A percentile compares a stretch with the other conserved stretches of the same genome.
phyloP scores from a whole-genome alignment of 2,888 invertebrate genomes.

The Barypeithes pellucidus region DNA sequence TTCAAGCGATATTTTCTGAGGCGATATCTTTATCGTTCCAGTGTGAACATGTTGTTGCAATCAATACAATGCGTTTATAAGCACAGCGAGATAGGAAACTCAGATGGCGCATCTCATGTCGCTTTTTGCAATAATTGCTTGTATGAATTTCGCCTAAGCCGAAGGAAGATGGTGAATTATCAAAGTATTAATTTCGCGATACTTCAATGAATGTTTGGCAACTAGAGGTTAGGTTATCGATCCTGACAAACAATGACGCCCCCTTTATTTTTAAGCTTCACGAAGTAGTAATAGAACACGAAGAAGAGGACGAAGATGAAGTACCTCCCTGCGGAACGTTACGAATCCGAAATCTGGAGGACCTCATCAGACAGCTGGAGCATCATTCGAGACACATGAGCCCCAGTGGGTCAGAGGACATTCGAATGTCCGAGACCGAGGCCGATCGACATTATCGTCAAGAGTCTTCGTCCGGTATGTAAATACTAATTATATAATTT shows the following conservation, averaged over 20 bases:
- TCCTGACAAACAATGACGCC: too few relatives aligned
- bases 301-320: slow-evolving; percentile 82
- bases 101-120: too few relatives aligned
- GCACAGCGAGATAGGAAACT: too few relatives aligned
- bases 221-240: too few relatives aligned
- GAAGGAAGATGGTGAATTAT: not conserved
- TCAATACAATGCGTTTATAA: too few relatives aligned
- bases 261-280: too few relatives aligned
- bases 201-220: not conserved
- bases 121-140: too few relatives aligned
- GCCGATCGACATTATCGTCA: slow-evolving; percentile 83
- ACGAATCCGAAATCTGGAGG: slow-evolving; percentile 92
- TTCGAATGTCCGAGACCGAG: slow-evolving; percentile 91
- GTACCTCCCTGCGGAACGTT: slow-evolving; percentile 87
- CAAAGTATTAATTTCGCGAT: not conserved
- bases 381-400: slow-evolving; percentile 93
- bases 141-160: too few relatives aligned
- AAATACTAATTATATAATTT: not conserved
- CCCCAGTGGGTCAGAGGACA: slow-evolving; percentile 92
- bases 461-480: slow-evolving; percentile 76
- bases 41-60: too few relatives aligned
- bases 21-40: too few relatives aligned
- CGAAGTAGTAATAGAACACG: slow-evolving; percentile 70
- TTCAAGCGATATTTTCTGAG: too few relatives aligned
- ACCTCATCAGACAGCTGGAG: slow-evolving; percentile 90